Base-by-base conservation (phyloP, 2,888 invertebrate species). In the Caenorhabditis imperialis region DNA sequence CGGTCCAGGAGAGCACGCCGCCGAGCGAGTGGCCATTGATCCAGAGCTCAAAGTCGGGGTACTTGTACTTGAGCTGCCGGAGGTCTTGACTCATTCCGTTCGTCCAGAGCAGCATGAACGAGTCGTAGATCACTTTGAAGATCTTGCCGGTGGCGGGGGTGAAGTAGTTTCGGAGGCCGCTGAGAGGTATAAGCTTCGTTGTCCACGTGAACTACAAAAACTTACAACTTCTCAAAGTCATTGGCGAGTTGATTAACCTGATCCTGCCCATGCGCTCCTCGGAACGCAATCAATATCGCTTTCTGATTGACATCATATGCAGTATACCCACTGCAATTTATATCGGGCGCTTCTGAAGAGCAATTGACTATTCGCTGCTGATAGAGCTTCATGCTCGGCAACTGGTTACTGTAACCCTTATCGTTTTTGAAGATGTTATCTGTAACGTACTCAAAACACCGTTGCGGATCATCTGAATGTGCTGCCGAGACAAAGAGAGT, bases 1-100 rank as follows among this genome's bases (percentile, higher is more conserved):
- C 45, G 10, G 45, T 30, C 33, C 18, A 53, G 10, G 63, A 12
- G 12, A 72, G 35, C 23, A 33, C 18, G 7, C 51, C 72, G 27
- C 62, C 72, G 16, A 72, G 48, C 8, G 72, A 72, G 35, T 72
- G 72, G 6, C 72, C 72, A 42, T 51, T 63, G 4, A 72, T 33
- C 72, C 62, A 63, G 8, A 72, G 25, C 22, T 72, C 58, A 25
- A 33, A 72, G 16, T 51, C 37, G 0, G 72, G 72, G 23, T 72
- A 63, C 23, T 30, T 44, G 30, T 72, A 58, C 12, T 51, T 63
- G 3, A 72, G 42, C 20, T 22, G 44, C 22, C 33, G 30, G 22
- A 71, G 8, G 18, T 71, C 71, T 33, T 71, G 37, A 22, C 27
- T 7, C 48, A 71, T 61, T 62, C 62, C 71, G 12, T 51, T 51